Conservation (phyloP, 2,113 vertebrate species). For the Kryptolebias marmoratus region DNA sequence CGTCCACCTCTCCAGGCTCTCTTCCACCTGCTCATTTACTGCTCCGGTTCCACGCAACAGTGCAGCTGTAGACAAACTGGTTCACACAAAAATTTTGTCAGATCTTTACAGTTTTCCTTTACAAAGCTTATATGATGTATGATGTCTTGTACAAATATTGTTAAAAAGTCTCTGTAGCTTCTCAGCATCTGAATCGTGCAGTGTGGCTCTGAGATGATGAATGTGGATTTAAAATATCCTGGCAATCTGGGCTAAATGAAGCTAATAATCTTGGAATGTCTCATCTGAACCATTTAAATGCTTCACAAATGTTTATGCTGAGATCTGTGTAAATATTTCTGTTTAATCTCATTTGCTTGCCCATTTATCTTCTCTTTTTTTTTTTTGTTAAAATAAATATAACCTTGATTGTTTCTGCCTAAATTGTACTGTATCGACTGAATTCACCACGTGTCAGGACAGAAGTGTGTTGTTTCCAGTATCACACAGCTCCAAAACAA, state of each 20-base stretch:
- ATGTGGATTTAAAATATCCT: conserved; percentile 41
- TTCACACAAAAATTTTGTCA: too few relatives aligned
- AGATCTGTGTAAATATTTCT: conserved; percentile 48
- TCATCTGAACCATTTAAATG: conserved; percentile 46
- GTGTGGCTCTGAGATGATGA: conserved; percentile 13
- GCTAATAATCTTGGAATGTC: conserved; percentile 40
- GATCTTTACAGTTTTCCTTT: background rate
- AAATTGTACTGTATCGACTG: background rate
- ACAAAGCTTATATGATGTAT: background rate
- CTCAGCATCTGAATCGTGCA: background rate
- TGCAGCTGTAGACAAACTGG: background rate
- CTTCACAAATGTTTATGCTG: conserved; percentile 36
- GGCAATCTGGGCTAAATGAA: conserved; percentile 37
- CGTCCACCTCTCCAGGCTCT: too few relatives aligned
- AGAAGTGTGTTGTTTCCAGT: conserved; percentile 4
- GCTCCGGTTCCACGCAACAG: too few relatives aligned
- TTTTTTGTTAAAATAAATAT: conserved; percentile 41
- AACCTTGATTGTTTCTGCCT: conserved; percentile 32
- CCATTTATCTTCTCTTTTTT: conserved; percentile 14
- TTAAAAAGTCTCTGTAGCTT: conserved; percentile 3
- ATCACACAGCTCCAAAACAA: conserved; percentile 27
- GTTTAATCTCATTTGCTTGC: conserved; percentile 50
- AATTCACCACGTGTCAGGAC: background rate
- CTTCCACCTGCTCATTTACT: too few relatives aligned
- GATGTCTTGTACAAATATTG: conserved; percentile 16